Conservation (phyloP, 2,113 vertebrate genomes). For the Ammodytes dubius region DNA sequence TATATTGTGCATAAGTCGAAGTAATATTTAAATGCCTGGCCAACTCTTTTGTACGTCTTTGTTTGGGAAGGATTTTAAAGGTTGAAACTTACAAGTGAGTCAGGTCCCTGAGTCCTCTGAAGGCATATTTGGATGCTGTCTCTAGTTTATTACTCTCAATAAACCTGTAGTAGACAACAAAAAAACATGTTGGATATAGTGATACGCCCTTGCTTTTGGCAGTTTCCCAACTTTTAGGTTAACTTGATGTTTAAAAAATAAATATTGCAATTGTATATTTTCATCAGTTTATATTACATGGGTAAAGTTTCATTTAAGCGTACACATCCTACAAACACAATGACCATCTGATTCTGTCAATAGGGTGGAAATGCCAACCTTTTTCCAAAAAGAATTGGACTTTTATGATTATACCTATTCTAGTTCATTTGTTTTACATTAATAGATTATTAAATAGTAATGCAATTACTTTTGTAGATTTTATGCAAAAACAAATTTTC, state of each 20-base stretch:
- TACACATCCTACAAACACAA: no score
- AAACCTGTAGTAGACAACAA: constrained; percentile 86
- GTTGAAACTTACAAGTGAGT: constrained; percentile 94
- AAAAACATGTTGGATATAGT: not conserved
- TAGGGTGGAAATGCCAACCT: not conserved
- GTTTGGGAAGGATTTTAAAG: constrained; percentile 8
- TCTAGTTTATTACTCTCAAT: constrained; percentile 98
- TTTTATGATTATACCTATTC: not conserved
- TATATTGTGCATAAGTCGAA: not conserved
- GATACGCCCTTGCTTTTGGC: not conserved
- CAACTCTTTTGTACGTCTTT: not conserved
- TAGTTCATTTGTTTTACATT: not conserved
- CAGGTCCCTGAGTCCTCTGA: constrained; percentile 94
- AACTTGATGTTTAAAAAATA: no score
- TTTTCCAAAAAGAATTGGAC: not conserved
- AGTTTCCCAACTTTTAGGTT: no score
- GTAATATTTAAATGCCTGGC: not conserved
- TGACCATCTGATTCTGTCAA: not conserved
- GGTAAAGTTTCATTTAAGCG: no score
- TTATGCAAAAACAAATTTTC: not conserved
- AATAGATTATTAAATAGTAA: no score
- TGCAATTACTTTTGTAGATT: not conserved
- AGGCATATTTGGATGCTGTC: constrained; percentile 92
- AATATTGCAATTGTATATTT: no score
- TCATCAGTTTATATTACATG: no score